Base-by-base conservation (phyloP, 2,888 invertebrate genomes). In the Ctenicera cuprea region DNA sequence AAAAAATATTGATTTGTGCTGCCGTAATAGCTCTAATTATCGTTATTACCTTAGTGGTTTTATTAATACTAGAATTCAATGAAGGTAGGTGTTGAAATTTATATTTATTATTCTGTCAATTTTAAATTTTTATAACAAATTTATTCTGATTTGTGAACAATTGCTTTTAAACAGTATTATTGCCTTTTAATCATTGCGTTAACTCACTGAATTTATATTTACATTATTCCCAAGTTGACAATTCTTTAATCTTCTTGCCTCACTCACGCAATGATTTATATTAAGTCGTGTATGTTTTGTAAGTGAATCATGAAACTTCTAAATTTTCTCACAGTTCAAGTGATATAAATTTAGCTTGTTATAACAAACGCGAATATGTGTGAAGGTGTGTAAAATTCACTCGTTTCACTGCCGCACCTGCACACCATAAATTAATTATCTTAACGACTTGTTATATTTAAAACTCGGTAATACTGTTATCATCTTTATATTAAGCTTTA, bases 1-100 rank as follows among this genome's bases (percentile, higher is more conserved):
- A 74, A 52, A 74, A 74, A 54, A 37, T 70, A 20, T 45, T 74
- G 18, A 70, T 74, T 18, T 41, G 57, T 22, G 41, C 61, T 18
- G 37, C 41, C 0, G 14, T 43, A 22, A 30, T 61, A 11, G 20
- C 61, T 8, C 5, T 65, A 12, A 33, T 69, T 37, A 16, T 69
- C 22, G 38, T 69, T 26, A 33, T 70, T 37, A 20, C 59, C 41
- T 59, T 70, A 18, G 54, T 70, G 30, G 48, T 70, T 18, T 26
- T 74, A 12, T n/a, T 74, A 1, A 37, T 70, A 14, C 2, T 70
- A 30, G 38, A 50, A 20, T 37, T 62, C 0, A 63, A 54, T 33
- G 14, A 20, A 61, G 61, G 73, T 73, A 37, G 59, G 72, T 78
- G 67, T 14, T 9, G 33, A 33, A 33, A 33, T 33, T 33, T 33